Percentiles rank a stretch among this genome's conserved stretches.
Conservation (phyloP, 2,888 invertebrate genomes). For the Magallana nippona region DNA sequence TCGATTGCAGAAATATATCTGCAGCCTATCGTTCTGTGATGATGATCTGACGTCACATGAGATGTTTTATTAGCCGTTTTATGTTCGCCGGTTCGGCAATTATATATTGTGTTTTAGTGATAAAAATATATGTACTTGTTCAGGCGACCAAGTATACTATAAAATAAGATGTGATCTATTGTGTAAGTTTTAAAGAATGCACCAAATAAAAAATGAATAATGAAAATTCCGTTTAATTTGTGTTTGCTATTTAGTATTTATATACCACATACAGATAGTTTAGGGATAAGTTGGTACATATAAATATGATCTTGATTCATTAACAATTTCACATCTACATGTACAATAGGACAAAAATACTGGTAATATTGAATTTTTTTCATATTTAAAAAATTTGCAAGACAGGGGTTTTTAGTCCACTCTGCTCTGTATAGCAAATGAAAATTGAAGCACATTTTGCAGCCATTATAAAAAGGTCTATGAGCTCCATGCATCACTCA, state of each 20-base stretch:
- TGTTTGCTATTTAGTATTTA: background rate
- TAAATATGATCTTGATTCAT: too few species aligned
- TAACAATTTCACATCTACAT: too few species aligned
- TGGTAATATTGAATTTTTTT: too few species aligned
- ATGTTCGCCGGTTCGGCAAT: slow-evolving; percentile 14
- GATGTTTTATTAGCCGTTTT: slow-evolving; percentile 13
- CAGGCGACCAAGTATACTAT: background rate
- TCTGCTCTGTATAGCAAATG: too few species aligned
- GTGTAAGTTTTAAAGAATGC: slow-evolving; percentile 15
- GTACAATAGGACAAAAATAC: too few species aligned
- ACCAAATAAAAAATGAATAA: background rate
- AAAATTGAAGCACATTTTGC: too few species aligned
- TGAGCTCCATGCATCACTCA: too few species aligned
- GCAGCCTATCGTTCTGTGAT: background rate
- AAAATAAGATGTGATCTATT: background rate
- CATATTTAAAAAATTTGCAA: too few species aligned
- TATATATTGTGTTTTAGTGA: slow-evolving; percentile 30
- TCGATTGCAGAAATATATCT: background rate
- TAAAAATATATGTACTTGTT: slow-evolving; percentile 13
- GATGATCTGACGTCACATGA: background rate
- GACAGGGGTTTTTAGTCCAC: too few species aligned
- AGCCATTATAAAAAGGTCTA: too few species aligned
- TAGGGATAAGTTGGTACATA: too few species aligned
- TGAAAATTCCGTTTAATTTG: background rate
- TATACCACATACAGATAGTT: too few species aligned